Conservation (phyloP, 2,113 vertebrate genomes). For the Vidua macroura region DNA sequence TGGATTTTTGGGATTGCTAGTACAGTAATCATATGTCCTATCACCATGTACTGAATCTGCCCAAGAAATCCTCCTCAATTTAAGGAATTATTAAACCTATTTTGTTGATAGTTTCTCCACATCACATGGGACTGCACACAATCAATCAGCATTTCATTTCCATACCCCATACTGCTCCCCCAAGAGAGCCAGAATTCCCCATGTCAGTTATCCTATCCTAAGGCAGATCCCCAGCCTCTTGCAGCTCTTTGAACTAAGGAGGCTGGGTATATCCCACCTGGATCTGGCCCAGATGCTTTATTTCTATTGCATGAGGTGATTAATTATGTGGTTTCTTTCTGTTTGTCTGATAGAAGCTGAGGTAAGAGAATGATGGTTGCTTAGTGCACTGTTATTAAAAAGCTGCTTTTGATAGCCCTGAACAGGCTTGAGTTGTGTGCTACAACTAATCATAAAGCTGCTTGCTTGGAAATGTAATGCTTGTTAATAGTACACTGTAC, state of each 20-base stretch:
- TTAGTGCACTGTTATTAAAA: constrained; percentile 72
- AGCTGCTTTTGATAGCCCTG: constrained; percentile 73
- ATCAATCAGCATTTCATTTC: constrained; percentile 13
- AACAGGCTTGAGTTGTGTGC: constrained; percentile 67
- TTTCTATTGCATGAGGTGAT: constrained; percentile 58
- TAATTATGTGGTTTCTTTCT: constrained; percentile 70
- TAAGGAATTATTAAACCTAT: not conserved
- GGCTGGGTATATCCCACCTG: not conserved
- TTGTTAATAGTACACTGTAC: constrained; percentile 74
- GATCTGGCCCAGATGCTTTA: constrained; percentile 41
- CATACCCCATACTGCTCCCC: not conserved
- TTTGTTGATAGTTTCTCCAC: not conserved
- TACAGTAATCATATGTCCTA: not conserved
- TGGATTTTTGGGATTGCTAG: not conserved
- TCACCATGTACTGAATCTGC: not conserved
- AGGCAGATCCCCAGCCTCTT: constrained; percentile 1
- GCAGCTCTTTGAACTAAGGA: not conserved
- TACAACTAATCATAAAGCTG: constrained; percentile 75
- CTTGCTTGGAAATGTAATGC: constrained; percentile 75
- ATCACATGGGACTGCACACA: not conserved
- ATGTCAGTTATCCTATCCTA: not conserved
- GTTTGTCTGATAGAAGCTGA: constrained; percentile 67
- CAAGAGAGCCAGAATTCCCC: not conserved
- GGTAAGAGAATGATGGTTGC: constrained; percentile 61
- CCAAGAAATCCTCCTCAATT: not conserved